Conservation (phyloP, 2,888 invertebrate species). For the Lobophora halterata region DNA sequence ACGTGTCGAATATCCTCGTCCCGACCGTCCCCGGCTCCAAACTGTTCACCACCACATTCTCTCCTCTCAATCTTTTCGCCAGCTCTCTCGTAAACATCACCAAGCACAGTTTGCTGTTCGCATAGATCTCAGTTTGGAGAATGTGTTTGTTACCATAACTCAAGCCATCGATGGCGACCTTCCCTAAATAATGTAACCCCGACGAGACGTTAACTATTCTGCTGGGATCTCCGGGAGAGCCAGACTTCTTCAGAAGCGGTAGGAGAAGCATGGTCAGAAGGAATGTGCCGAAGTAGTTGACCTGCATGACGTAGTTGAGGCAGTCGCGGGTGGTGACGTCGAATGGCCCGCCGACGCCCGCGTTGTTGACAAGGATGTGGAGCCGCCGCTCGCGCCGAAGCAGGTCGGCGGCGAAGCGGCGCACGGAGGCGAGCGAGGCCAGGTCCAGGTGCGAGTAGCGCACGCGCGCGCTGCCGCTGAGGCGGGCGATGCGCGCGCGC, state of each 20-base stretch:
- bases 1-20: constrained; percentile 84
- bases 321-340: constrained; percentile 84
- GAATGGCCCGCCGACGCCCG: constrained; percentile 84
- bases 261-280: constrained; percentile 92
- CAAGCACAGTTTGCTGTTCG: constrained; percentile 84
- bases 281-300: constrained; percentile 95
- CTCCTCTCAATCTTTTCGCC: constrained; percentile 80
- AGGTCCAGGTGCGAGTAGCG: constrained; percentile 85
- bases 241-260: constrained; percentile 70
- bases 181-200: constrained; percentile 82
- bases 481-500: constrained; percentile 80
- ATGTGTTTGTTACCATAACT: constrained; percentile 49
- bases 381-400: constrained; percentile 83
- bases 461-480: constrained; percentile 83
- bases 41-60: constrained; percentile 87
- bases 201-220: constrained; percentile 89
- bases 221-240: constrained; percentile 80
- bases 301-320: constrained; percentile 91
- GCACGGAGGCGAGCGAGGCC: constrained; percentile 85
- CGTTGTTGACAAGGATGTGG: constrained; percentile 92
- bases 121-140: constrained; percentile 66
- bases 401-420: constrained; percentile 88
- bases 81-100: constrained; percentile 86
- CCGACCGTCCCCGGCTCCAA: constrained; percentile 91
- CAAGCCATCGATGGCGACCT: constrained; percentile 83